Evolutionary conservation across 2,113 vertebrate species (phyloP).

Genomic region (Neodontobutis hainanensis): DNA sequence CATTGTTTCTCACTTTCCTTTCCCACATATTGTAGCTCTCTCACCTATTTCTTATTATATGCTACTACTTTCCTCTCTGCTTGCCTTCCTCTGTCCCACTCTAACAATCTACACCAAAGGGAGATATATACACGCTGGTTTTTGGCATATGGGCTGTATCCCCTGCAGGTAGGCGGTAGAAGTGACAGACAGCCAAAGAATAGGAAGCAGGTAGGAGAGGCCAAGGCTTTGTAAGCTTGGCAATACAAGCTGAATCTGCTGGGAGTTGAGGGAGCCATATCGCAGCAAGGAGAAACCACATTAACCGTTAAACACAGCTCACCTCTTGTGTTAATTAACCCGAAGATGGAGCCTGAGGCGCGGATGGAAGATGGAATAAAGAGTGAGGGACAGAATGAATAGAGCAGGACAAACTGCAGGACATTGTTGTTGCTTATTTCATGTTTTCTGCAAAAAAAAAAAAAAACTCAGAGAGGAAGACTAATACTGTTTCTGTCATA

Average conservation of each 20-base stretch:
- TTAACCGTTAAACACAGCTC: constrained; percentile 74
- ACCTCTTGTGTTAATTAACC: constrained; percentile 69
- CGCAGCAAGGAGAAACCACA: constrained; percentile 50
- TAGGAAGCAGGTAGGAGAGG: constrained; percentile 22
- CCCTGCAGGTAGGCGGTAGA: constrained; percentile 28
- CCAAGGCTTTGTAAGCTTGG: constrained; percentile 26
- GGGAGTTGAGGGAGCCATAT: constrained; percentile 21
- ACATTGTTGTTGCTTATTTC: too few relatives aligned
- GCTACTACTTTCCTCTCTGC: constrained; percentile 14
- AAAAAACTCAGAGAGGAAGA: too few relatives aligned
- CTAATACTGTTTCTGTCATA: not conserved
- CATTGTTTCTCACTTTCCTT: constrained; percentile 41
- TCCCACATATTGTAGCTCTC: constrained; percentile 21
- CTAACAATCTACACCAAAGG: constrained; percentile 33
- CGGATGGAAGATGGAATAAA: constrained; percentile 20
- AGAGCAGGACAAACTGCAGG: not conserved
- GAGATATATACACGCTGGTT: constrained; percentile 22
- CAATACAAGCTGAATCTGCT: constrained; percentile 43
- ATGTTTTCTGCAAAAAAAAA: too few relatives aligned
- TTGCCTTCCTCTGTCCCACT: constrained; percentile 41
- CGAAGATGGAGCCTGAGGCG: constrained; percentile 59
- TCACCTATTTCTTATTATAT: constrained; percentile 55
- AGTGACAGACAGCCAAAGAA: constrained; percentile 35
- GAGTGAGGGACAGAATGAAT: constrained; percentile 14
- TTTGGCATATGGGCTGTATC: constrained; percentile 35